phyloP scores from a whole-genome alignment of 2,888 invertebrate genomes.

The Acronicta psi region DNA sequence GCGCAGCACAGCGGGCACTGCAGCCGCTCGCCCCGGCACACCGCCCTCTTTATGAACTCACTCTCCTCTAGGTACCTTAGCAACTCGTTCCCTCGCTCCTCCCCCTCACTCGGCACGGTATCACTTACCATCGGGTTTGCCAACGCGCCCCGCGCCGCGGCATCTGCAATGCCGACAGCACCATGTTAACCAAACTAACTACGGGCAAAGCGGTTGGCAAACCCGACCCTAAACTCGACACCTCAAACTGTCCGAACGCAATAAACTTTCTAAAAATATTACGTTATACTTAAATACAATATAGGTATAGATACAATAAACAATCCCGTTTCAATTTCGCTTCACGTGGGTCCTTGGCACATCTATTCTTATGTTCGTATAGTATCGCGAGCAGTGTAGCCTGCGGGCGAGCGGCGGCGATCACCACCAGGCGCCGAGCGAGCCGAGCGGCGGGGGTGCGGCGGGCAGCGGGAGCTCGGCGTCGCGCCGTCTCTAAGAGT shows the following conservation, averaged over 20 bases:
- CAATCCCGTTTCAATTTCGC: constrained; percentile 54
- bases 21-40: constrained; percentile 60
- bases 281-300: constrained; percentile 59
- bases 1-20: constrained; percentile 93
- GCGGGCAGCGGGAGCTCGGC: constrained; percentile 69
- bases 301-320: constrained; percentile 61
- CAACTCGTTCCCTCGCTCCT: constrained; percentile 50
- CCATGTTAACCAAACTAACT: constrained; percentile 69
- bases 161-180: constrained; percentile 91
- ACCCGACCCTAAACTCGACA: constrained; percentile 67
- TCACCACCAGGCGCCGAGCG: constrained; percentile 62
- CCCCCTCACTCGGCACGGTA: constrained; percentile 70
- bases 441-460: constrained; percentile 65
- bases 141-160: constrained; percentile 70
- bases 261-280: constrained; percentile 80
- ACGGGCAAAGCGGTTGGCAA: constrained; percentile 71
- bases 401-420: constrained; percentile 30
- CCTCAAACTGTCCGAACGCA: constrained; percentile 60
- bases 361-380: constrained; percentile 51
- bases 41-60: constrained; percentile 50
- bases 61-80: constrained; percentile 61
- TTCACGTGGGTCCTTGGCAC: constrained; percentile 65
- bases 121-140: constrained; percentile 67
- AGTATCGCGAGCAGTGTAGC: constrained; percentile 28
- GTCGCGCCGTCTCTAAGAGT: constrained; percentile 85